Conservation (phyloP, 2,113 vertebrate species). For the Picathartes gymnocephalus region DNA sequence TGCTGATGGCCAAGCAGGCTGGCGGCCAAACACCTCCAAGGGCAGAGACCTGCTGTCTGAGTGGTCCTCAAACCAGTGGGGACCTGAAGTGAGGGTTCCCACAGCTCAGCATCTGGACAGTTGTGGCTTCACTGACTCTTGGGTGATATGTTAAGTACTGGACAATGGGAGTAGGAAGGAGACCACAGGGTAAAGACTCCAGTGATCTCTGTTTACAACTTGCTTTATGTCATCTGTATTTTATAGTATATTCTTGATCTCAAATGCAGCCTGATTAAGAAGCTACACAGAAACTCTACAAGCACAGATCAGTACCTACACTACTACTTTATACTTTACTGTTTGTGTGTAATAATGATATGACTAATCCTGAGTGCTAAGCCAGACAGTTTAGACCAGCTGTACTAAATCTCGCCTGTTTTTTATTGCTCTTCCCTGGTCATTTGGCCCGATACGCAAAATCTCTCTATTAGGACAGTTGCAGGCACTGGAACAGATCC, state of each 20-base stretch:
- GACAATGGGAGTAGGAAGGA: not conserved
- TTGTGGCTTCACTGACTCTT: not conserved
- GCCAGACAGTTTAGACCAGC: not conserved
- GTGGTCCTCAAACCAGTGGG: not conserved
- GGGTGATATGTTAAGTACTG: not conserved
- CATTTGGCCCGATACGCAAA: not conserved
- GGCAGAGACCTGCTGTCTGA: not conserved
- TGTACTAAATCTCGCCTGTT: not conserved
- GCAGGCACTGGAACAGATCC: not conserved
- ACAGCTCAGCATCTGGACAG: not conserved
- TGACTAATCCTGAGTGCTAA: not conserved
- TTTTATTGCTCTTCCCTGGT: not conserved
- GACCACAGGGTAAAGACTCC: not conserved
- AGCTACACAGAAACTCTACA: not conserved
- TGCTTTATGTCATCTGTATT: not conserved
- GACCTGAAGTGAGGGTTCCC: not conserved
- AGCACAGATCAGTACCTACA: not conserved
- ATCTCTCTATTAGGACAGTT: not conserved
- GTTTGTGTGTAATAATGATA: not conserved
- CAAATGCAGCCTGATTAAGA: not conserved
- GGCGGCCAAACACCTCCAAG: not conserved
- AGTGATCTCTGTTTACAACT: not conserved
- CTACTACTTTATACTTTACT: not conserved
- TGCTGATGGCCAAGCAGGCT: not conserved
- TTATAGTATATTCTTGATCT: not conserved